phyloP scores from a whole-genome alignment of 2,113 vertebrate genomes.

The Neodon shergylaensis region DNA sequence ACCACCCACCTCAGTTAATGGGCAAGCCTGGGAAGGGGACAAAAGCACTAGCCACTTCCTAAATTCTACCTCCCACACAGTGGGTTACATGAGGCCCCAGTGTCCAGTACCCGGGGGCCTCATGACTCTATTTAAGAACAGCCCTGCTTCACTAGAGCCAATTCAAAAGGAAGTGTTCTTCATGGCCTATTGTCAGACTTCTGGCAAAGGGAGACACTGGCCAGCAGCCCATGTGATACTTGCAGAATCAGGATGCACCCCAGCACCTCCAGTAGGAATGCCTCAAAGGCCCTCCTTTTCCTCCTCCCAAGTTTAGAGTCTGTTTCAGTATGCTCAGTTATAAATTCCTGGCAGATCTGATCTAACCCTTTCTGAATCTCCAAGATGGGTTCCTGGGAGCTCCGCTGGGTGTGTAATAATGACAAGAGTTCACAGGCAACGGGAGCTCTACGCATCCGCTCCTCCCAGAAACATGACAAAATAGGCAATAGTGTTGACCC shows the following conservation, averaged over 20 bases:
- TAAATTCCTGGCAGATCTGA: background rate
- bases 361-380: background rate
- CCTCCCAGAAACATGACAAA: background rate
- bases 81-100: background rate
- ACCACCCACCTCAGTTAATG: slow-evolving; percentile 18
- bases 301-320: slow-evolving; percentile 24
- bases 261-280: background rate
- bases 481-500: background rate
- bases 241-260: background rate
- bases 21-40: background rate
- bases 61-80: slow-evolving; percentile 44
- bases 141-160: slow-evolving; percentile 12
- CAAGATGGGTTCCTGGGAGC: background rate
- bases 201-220: background rate
- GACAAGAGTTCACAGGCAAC: background rate
- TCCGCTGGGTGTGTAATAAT: background rate
- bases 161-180: background rate
- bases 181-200: background rate
- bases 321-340: background rate
- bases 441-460: background rate
- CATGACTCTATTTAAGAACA: background rate
- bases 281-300: background rate
- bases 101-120: background rate
- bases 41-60: slow-evolving; percentile 40
- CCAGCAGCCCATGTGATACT: background rate